Base-by-base conservation (phyloP, 2,888 invertebrate species). In the Argyresthia albistria region DNA sequence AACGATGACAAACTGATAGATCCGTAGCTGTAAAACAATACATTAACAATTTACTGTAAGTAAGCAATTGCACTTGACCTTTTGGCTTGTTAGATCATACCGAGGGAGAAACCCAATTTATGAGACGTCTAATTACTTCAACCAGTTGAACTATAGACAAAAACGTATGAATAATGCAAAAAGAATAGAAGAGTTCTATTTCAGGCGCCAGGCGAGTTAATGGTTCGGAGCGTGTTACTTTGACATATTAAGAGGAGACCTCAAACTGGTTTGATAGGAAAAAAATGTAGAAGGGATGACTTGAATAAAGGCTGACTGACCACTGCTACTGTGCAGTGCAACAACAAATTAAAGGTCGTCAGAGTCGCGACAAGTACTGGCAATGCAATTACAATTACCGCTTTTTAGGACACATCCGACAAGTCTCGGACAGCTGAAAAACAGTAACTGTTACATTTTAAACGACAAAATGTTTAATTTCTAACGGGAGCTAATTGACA, bases 191-290 rank as follows among this genome's bases (percentile, higher is more conserved):
- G 42, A 43, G 62, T 66, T n/a, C 63, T 66, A 73, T 66, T 63
- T 60, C 67, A 72, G 66, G 67, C 62, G 67, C 68, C 68, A 67
- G 69, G n/a, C 62, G 64, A 74, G 74, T 70, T 82, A 80, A 78
- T 78, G 73, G 69, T 69, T 73, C 62, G 66, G 60, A 72, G 65
- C 73, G 75, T 75, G 79, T 79, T 76, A 75, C 79, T 73, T 77
- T 77, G 79, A 78, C 79, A 80, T 82, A 80, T 80, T 75, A 78
- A 80, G 76, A 73, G 69, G 69, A 72, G 65, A 69, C 67, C 70
- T 64, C 65, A 75, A 80, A 83, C 82, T 67, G 77, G 81, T 84
- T 78, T 69, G 57, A 56, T 58, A 63, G 64, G 70, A 75, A 77
- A 76, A n/a, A 70, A 62, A 60, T 59, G 14, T 46, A 45, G n/a